phyloP scores from a whole-genome alignment of 2,797 vertebrate species.

The Arrhamphus sclerolepis region DNA sequence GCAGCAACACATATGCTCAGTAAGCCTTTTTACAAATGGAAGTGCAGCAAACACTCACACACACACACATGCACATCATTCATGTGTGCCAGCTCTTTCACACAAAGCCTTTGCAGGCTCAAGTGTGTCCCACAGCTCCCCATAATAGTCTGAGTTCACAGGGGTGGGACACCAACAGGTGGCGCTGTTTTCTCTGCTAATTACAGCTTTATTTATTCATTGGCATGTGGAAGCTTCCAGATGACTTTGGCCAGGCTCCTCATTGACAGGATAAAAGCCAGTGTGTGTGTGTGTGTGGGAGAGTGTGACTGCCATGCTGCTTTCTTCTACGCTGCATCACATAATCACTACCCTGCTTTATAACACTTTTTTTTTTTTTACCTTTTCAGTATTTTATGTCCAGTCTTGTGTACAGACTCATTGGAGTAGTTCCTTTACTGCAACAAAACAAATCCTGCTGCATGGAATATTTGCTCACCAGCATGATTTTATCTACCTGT shows the following conservation, averaged over 20 bases:
- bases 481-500: too few species aligned
- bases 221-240: slow-evolving; percentile 74
- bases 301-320: slow-evolving; percentile 15
- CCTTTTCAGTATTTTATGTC: neutral
- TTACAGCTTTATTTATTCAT: slow-evolving; percentile 75
- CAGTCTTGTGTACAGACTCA: too few species aligned
- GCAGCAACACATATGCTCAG: slow-evolving; percentile 71
- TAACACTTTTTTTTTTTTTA: neutral
- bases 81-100: slow-evolving; percentile 51
- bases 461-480: too few species aligned
- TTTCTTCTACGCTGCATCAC: slow-evolving; percentile 16
- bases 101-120: slow-evolving; percentile 57
- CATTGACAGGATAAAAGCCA: slow-evolving; percentile 54
- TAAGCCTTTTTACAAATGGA: slow-evolving; percentile 73
- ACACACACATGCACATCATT: slow-evolving; percentile 25
- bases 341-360: slow-evolving; percentile 42
- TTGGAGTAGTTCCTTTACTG: too few species aligned
- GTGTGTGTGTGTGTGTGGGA: slow-evolving; percentile 15
- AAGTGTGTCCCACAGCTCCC: slow-evolving; percentile 63
- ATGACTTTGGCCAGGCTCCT: slow-evolving; percentile 72
- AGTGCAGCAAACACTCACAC: slow-evolving; percentile 57
- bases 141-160: slow-evolving; percentile 62
- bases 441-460: too few species aligned
- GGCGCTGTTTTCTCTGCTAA: slow-evolving; percentile 81
- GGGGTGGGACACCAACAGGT: slow-evolving; percentile 77